phyloP scores from a whole-genome alignment of 2,888 invertebrate species.

The Piscicola geometra region DNA sequence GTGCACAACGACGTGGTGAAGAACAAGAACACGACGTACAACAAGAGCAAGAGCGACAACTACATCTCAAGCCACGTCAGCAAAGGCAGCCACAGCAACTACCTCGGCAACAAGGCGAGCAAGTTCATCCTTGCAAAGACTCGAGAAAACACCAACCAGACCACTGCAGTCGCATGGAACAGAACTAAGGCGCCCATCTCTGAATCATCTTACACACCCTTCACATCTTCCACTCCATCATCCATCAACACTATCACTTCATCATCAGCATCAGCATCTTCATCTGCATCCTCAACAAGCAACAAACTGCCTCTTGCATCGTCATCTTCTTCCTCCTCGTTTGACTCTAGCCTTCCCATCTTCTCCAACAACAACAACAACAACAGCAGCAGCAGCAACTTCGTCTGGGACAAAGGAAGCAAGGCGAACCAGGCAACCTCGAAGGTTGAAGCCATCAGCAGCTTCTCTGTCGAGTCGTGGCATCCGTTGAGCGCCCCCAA shows the following conservation, averaged over 20 bases:
- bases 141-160: too few relatives aligned
- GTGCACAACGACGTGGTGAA: neutral
- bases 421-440: slow-evolving; percentile 3
- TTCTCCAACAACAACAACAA: neutral
- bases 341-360: slow-evolving; percentile 18
- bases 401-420: slow-evolving; percentile 13
- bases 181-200: too few relatives aligned
- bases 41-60: slow-evolving; percentile 16
- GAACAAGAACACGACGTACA: slow-evolving; percentile 3
- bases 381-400: slow-evolving; percentile 14
- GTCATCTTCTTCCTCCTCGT: neutral
- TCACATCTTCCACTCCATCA: too few relatives aligned
- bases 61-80: neutral
- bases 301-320: slow-evolving; percentile 28
- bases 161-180: too few relatives aligned
- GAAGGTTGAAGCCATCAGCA: slow-evolving; percentile 26
- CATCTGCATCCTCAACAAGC: slow-evolving; percentile 33
- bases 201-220: too few relatives aligned
- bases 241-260: neutral
- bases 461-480: slow-evolving; percentile 38
- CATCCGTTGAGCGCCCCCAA: slow-evolving; percentile 33
- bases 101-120: too few relatives aligned
- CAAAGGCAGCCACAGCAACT: too few relatives aligned
- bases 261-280: slow-evolving; percentile 4
- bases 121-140: too few relatives aligned